These are phyloP conservation scores for Babyrousa celebensis DNA, from an alignment of 2,797 vertebrate species.

Conservation along the genomic window DNA sequence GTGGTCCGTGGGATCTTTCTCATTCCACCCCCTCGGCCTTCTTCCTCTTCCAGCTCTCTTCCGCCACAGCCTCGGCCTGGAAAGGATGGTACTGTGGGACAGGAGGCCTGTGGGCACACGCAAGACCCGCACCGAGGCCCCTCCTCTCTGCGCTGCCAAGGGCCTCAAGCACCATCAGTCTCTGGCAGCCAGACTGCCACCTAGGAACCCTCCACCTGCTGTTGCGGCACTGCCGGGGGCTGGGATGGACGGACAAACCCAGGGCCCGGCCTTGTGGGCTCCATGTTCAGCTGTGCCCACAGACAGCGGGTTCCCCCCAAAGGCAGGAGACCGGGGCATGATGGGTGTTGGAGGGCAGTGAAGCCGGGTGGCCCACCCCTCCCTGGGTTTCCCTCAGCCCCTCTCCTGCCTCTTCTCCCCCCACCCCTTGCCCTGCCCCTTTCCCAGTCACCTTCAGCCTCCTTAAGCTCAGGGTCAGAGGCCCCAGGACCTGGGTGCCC, in stretches of 20 bases:
- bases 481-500: not conserved
- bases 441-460: not conserved
- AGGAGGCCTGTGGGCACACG: not conserved
- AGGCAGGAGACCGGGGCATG: rapidly evolving
- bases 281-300: no score
- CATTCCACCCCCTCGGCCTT: not conserved
- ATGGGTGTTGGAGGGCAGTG: rapidly evolving
- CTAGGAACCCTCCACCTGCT: not conserved
- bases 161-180: rapidly evolving
- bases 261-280: rapidly evolving
- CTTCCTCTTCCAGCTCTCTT: rapidly evolving
- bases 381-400: no score
- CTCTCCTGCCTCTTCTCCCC: not conserved
- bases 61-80: rapidly evolving
- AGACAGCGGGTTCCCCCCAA: not conserved
- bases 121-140: not conserved
- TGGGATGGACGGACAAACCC: not conserved
- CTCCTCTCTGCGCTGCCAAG: not conserved
- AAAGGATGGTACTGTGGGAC: not conserved
- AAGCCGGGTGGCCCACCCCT: no score
- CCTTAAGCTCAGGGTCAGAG: no score
- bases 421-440: no score
- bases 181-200: not conserved
- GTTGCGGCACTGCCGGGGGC: not conserved
- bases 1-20: not conserved